Evolutionary conservation across 2,113 vertebrate genomes (phyloP).

Genomic region (Grammomys dolichurus): DNA sequence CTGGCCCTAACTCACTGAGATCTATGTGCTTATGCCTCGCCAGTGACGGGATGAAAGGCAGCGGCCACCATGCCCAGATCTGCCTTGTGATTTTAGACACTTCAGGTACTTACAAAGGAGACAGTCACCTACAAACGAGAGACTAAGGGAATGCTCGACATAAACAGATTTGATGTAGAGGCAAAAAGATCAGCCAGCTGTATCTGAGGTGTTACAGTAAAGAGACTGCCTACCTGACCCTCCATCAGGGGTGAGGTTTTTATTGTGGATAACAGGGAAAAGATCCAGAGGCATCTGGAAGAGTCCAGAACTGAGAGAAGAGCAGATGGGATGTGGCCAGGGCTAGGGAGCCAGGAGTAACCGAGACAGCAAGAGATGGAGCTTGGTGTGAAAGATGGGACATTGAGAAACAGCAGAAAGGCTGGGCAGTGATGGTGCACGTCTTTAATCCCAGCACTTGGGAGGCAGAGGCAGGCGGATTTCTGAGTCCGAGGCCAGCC

Average conservation of each 20-base stretch:
- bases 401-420: neutral
- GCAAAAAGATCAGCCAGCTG: neutral
- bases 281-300: neutral
- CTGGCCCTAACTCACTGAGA: neutral
- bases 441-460: too few species aligned
- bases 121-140: neutral
- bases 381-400: neutral
- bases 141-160: neutral
- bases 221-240: too few species aligned
- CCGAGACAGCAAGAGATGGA: neutral
- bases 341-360: neutral
- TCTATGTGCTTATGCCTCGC: neutral
- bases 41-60: neutral
- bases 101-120: conserved; percentile 42
- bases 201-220: neutral
- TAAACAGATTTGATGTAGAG: neutral
- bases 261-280: neutral
- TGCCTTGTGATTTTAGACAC: neutral
- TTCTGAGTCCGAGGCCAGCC: too few species aligned
- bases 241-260: neutral
- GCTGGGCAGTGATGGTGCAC: too few species aligned
- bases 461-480: too few species aligned
- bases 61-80: neutral
- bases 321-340: neutral
- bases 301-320: too few species aligned